phyloP scores from a whole-genome alignment of 2,113 vertebrate species.

The Zosterops japonicus region DNA sequence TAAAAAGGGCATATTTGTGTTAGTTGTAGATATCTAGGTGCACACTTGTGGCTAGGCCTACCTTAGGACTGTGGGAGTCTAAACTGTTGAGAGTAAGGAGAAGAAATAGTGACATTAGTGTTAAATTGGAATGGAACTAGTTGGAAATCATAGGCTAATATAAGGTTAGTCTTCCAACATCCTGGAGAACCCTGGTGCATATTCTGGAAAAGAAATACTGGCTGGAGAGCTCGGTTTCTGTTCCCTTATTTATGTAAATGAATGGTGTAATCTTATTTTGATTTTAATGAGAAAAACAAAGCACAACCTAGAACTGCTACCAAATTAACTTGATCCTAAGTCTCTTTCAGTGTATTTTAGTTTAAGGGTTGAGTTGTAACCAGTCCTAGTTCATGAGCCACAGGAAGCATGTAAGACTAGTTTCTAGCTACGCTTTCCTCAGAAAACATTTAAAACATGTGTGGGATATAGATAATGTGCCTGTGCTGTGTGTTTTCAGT shows the following conservation, averaged over 20 bases:
- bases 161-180: not conserved
- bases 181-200: not conserved
- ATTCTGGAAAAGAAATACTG: not conserved
- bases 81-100: not conserved
- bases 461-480: not conserved
- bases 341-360: not conserved
- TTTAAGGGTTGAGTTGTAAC: not conserved
- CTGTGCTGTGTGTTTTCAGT: not conserved
- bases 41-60: rapidly evolving
- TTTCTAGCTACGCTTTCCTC: not conserved
- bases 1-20: not conserved
- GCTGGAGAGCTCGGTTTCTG: not conserved
- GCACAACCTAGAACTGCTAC: not conserved
- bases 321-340: not conserved
- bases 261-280: not conserved
- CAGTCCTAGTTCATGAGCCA: not conserved
- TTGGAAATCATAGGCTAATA: not conserved
- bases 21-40: not conserved
- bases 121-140: not conserved
- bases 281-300: not conserved
- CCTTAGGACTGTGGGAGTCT: not conserved
- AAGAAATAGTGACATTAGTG: not conserved
- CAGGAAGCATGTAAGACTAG: not conserved
- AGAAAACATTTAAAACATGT: not conserved
- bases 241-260: not conserved